A percentile compares a stretch with the other conserved stretches of the same genome.
Conservation (phyloP, 2,888 invertebrate genomes). For the Chrysomela aeneicollis region DNA sequence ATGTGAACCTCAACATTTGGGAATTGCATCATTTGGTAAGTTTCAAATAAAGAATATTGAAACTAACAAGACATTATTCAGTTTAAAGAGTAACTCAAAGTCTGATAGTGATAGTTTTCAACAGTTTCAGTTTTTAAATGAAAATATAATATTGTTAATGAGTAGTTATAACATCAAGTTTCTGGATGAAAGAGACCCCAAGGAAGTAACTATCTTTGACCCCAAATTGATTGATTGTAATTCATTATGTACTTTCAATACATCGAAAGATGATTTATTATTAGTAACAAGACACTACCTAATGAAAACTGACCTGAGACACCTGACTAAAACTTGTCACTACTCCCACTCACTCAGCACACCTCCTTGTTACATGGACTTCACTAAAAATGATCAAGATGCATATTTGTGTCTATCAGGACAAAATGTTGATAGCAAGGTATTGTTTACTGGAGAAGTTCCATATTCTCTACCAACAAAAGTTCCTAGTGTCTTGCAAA, state of each 20-base stretch:
- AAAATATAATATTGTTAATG: conserved; percentile 38
- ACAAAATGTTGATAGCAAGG: conserved; percentile 36
- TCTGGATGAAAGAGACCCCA: conserved; percentile 36
- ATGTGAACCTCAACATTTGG: conserved; percentile 29
- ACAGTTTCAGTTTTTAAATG: conserved; percentile 40
- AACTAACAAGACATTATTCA: conserved; percentile 27
- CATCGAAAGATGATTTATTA: conserved; percentile 34
- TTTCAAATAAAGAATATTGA: conserved; percentile 39
- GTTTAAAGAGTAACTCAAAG: conserved; percentile 20
- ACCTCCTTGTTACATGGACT: conserved; percentile 45
- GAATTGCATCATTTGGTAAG: conserved; percentile 32
- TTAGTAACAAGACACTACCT: conserved; percentile 43
- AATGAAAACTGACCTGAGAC: conserved; percentile 42
- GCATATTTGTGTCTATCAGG: conserved; percentile 22
- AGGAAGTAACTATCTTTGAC: conserved; percentile 33
- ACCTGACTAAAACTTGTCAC: conserved; percentile 30
- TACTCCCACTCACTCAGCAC: conserved; percentile 41
- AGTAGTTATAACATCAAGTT: conserved; percentile 37
- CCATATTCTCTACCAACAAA: conserved; percentile 44
- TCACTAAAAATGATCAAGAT: conserved; percentile 30
- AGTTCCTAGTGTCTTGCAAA: conserved; percentile 41
- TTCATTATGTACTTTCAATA: conserved; percentile 40
- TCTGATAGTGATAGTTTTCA: conserved; percentile 33
- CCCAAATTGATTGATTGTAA: conserved; percentile 44
- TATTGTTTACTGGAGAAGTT: conserved; percentile 44